Base-by-base conservation (phyloP, 2,113 vertebrate species). In the Malurus elegans region DNA sequence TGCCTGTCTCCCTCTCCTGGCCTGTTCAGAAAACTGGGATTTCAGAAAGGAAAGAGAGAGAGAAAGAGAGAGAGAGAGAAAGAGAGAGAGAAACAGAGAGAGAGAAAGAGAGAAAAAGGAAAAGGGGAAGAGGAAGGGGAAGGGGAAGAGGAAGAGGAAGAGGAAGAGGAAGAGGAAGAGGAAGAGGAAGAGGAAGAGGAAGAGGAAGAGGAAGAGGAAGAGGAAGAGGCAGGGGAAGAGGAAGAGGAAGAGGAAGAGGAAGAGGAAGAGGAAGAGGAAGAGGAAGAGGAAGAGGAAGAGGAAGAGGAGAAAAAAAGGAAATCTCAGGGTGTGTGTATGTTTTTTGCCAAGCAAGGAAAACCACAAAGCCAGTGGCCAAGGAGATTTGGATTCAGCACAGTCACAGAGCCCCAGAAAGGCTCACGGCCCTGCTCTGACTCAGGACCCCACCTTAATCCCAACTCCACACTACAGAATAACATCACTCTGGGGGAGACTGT, bases 1-100 rank as follows among this genome's bases (percentile, higher is more conserved):
- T 40, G 81, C 1, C 34, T 95, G 87, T 54, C 95, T 95, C 95
- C 94, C 93, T 95, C 94, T 97, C 45, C 91, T 92, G 94, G 93
- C 31, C 62, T 70, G 10, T 21, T 76, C 42, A 42, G 42, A 81
- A 60, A 81, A 10, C 5, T 45, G 5, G 10, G 20, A 29, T 56
- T 48, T 44, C 3, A 38, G 2, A 5, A 47, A 10, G 29, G 8
- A 11, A 31, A 8, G 15, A 6, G 18, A n/a, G 13, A 25, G 6
- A 14, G 11, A 64, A 9, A 28, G 24, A 18, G 11, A 40, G 8
- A 4, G 10, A n/a, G n/a, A 6, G 4, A 19, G 7, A 8, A 10
- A 15, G 16, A 21, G 8, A 8, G 18, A 7, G 6, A 14, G 11
- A 64, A 9, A 28, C 17, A 18, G 11, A 40, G 8, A 4, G 10